phyloP scores from a whole-genome alignment of 2,113 vertebrate species.

The Catharus minimus region DNA sequence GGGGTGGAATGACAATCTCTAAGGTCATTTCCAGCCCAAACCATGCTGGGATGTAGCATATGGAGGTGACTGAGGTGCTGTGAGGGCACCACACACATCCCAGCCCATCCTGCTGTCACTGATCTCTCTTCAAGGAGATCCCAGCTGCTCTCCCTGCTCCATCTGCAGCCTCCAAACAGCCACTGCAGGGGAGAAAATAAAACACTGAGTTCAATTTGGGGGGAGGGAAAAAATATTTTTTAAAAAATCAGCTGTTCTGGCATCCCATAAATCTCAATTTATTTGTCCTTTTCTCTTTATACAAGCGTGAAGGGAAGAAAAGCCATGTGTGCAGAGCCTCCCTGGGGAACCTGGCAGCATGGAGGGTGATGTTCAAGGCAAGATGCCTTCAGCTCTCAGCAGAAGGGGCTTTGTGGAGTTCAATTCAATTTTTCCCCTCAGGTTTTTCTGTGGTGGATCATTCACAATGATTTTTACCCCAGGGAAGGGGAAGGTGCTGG shows the following conservation, averaged over 20 bases:
- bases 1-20: not conserved
- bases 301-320: not conserved
- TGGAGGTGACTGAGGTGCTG: not conserved
- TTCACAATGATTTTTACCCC: not conserved
- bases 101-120: not conserved
- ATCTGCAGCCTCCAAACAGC: conserved; percentile 19
- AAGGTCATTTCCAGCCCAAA: not conserved
- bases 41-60: not conserved
- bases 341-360: accelerated
- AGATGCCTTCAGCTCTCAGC: not conserved
- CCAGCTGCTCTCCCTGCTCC: not conserved
- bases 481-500: not conserved
- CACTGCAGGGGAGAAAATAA: not conserved
- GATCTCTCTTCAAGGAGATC: not conserved
- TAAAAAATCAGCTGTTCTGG: not conserved
- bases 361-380: not conserved
- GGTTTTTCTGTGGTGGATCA: not conserved
- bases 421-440: not conserved
- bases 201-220: not conserved
- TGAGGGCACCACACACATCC: not conserved
- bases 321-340: not conserved
- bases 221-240: not conserved
- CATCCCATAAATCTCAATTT: conserved; percentile 60
- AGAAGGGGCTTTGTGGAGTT: not conserved
- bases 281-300: conserved; percentile 30